Evolutionary conservation across 2,888 invertebrate genomes (phyloP), one percentile per base, ranked within the genome.

Genomic region (Caenorhabditis afra): DNA sequence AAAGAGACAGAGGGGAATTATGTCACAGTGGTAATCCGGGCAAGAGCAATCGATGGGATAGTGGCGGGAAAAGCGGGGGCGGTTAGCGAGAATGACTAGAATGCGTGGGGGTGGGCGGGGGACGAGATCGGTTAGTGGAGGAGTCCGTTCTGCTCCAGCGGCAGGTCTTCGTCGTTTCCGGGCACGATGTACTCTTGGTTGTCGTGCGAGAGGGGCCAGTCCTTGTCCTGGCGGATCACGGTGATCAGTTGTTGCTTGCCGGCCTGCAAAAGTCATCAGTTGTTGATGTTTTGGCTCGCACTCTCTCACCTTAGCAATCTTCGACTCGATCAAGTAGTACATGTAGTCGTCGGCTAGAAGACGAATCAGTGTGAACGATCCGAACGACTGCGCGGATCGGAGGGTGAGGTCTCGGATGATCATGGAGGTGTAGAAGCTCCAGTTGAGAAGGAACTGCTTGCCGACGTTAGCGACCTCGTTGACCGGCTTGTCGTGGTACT

Each of bases 311-410:
- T 83, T 85, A 2, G 83, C 82, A 53, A 85, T 61, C 22, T 81
- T 75, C 0, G 79, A 55, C 92, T 99, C 98, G 87, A 99, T 95
- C 88, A 98, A 93, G 92, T 96, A 98, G 92, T 97, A 96, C 95
- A 99, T 97, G 92, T 97, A 99, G 92, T 99, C 99, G 92, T 99
- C 98, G 91, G 97, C 99, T 74, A 99, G 93, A 90, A 99, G 93
- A 53, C 98, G 94, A 90, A 99, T 95, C 86, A 99, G 93, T 92
- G 99, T 99, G 93, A 99, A 99, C 83, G 97, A 97, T 64, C 99
- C 99, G 92, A 99, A 99, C 91, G 97, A 97, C 22, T 97, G 95
- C 45, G 99, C 98, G 78, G 97, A 97, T 86, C 96, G 92, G 82
- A 98, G 93, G 52, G 98, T 99, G 83, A 99, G 93, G 92, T 99